Evolutionary conservation across 1,140 invertebrate genomes (phyloP).

Genomic region (Vanessa atalanta): DNA sequence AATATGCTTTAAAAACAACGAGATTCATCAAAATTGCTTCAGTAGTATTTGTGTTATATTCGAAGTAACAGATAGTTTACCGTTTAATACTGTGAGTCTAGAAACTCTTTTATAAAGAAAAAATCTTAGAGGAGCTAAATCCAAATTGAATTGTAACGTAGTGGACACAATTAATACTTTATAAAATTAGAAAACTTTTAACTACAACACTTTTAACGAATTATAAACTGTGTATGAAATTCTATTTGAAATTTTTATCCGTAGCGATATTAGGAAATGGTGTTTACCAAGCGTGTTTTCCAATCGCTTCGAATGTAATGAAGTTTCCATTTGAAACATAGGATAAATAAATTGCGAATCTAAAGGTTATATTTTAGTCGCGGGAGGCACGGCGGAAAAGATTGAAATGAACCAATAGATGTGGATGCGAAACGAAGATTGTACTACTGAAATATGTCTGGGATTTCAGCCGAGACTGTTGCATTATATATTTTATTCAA

Average conservation of each 20-base stretch:
- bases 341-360: constrained; percentile 25
- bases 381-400: constrained; percentile 21
- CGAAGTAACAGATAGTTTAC: too few relatives aligned
- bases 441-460: constrained; percentile 14
- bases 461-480: background rate
- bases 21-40: too few relatives aligned
- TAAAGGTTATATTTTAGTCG: constrained; percentile 27
- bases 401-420: constrained; percentile 32
- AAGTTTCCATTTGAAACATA: constrained; percentile 29
- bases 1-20: too few relatives aligned
- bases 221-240: constrained; percentile 7
- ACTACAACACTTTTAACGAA: background rate
- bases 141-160: too few relatives aligned
- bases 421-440: constrained; percentile 6
- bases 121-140: too few relatives aligned
- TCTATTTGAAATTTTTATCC: background rate
- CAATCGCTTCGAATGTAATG: constrained; percentile 25
- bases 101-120: too few relatives aligned
- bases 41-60: too few relatives aligned
- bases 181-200: background rate
- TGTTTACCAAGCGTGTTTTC: constrained; percentile 11
- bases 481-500: background rate
- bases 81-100: too few relatives aligned
- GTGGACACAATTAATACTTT: background rate
- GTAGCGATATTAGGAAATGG: background rate